A percentile compares a stretch with the other conserved stretches of the same genome.
Conservation (phyloP, 2,888 invertebrate species). For the Busseola fusca region DNA sequence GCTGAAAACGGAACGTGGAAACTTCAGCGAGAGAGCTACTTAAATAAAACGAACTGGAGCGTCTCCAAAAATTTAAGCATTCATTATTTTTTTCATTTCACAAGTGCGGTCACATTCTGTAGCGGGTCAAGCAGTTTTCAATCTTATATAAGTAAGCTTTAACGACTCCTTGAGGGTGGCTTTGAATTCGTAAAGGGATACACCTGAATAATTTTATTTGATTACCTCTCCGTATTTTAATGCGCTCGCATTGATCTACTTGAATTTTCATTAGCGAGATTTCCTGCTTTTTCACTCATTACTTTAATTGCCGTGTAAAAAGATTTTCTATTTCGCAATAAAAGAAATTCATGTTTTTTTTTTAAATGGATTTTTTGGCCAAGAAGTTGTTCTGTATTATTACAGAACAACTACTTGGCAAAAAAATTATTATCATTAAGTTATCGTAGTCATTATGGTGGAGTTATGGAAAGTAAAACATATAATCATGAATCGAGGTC, state of each 20-base stretch:
- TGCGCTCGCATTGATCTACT: slow-evolving; percentile 32
- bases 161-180: slow-evolving; percentile 48
- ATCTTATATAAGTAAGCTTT: slow-evolving; percentile 60
- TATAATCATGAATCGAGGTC: background rate
- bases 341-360: background rate
- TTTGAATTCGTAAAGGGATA: slow-evolving; percentile 56
- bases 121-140: slow-evolving; percentile 66
- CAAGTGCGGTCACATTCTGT: slow-evolving; percentile 64
- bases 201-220: slow-evolving; percentile 54
- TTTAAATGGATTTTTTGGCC: background rate
- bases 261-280: slow-evolving; percentile 27
- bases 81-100: slow-evolving; percentile 69
- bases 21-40: slow-evolving; percentile 63
- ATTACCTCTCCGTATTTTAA: slow-evolving; percentile 43
- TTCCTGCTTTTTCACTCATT: slow-evolving; percentile 11
- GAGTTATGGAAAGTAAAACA: background rate
- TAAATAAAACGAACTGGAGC: slow-evolving; percentile 66
- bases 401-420: too few species aligned
- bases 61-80: slow-evolving; percentile 68
- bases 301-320: slow-evolving; percentile 6
- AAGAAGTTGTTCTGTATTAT: background rate
- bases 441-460: too few species aligned
- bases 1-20: slow-evolving; percentile 47
- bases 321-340: background rate
- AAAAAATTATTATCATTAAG: too few species aligned